Evolutionary conservation across 1,140 invertebrate species (phyloP), one percentile per base, ranked within the genome.

Genomic region (Hestina assimilis): DNA sequence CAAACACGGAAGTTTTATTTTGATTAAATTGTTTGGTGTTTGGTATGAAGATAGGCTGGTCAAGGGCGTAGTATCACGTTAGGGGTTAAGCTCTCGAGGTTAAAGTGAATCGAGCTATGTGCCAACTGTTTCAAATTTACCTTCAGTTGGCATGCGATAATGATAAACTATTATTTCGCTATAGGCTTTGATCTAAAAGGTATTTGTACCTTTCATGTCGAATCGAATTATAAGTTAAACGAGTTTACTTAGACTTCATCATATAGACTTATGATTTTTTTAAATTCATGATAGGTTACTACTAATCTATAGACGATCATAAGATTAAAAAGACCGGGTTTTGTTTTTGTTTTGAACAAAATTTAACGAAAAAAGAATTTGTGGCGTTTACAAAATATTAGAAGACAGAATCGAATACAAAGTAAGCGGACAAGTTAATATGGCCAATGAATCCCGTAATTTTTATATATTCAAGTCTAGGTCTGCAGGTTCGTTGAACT

Each of bases 401-500:
- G 29, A 31, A 41, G 19, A 14, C 3, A 28, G 12, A 14, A 20
- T 43, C 8, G n/a, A 45, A 45, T 8, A 9, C n/a, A 19, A 12
- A 11, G 28, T 11, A 45, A 9, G 11, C 28, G 6, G 21, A 41
- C 24, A 35, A 15, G 47, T 35, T 43, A 43, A 45, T 42, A 31
- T 40, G 35, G 45, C 51, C 12, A 56, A 28, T 23, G 38, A 20
- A 31, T 28, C 24, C 28, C 14, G 35, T 62, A 56, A 47, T 45
- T 11, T 53, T 42, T 14, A 47, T 28, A 57, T 19, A 59, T 46
- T 46, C 40, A 21, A 50, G 60, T 61, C 63, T 64, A 42, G 59
- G 38, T 52, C 19, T 26, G 8, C 11, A 23, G 48, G 69, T 63
- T 68, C 69, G 51, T 61, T 68, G 65, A 68, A 65, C 69, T 48